Evolutionary conservation across 2,113 vertebrate genomes (phyloP).

Genomic region (Lota lota): DNA sequence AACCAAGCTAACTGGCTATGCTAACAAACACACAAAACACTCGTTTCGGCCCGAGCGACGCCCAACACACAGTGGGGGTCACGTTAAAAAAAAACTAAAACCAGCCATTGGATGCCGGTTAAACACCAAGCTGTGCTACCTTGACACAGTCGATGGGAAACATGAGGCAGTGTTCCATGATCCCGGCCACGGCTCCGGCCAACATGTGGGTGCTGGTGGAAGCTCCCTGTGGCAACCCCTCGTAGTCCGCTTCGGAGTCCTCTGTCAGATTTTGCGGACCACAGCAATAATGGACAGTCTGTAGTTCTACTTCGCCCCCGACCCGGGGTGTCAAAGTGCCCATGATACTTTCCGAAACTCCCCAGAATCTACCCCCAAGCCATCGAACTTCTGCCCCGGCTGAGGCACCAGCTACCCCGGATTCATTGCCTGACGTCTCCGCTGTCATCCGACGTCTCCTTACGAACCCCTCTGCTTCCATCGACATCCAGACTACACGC

Average conservation of each 20-base stretch:
- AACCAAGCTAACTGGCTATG: slow-evolving; percentile 49
- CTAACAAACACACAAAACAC: slow-evolving; percentile 31
- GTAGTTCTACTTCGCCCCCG: slow-evolving; percentile 60
- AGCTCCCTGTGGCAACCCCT: slow-evolving; percentile 88
- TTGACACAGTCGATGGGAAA: slow-evolving; percentile 97
- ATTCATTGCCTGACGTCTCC: slow-evolving; percentile 72
- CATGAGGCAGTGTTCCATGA: slow-evolving; percentile 97
- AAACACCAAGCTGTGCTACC: slow-evolving; percentile 72
- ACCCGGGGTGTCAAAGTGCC: slow-evolving; percentile 66
- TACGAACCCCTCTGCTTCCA: slow-evolving; percentile 78
- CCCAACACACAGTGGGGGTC: no score
- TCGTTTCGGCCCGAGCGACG: no score
- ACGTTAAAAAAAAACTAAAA: no score
- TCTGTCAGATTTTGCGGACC: slow-evolving; percentile 42
- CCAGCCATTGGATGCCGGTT: background rate
- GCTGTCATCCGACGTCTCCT: slow-evolving; percentile 73
- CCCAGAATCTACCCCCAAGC: slow-evolving; percentile 72
- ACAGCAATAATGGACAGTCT: slow-evolving; percentile 46
- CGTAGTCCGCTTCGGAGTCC: slow-evolving; percentile 83
- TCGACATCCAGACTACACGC: slow-evolving; percentile 47
- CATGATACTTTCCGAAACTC: slow-evolving; percentile 75
- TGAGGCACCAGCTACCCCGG: slow-evolving; percentile 76
- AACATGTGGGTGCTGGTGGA: slow-evolving; percentile 95
- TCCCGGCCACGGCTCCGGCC: slow-evolving; percentile 91
- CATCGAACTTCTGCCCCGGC: slow-evolving; percentile 77